phyloP scores from a whole-genome alignment of 2,888 invertebrate species.

The Bursaphelenchus okinawaensis region DNA sequence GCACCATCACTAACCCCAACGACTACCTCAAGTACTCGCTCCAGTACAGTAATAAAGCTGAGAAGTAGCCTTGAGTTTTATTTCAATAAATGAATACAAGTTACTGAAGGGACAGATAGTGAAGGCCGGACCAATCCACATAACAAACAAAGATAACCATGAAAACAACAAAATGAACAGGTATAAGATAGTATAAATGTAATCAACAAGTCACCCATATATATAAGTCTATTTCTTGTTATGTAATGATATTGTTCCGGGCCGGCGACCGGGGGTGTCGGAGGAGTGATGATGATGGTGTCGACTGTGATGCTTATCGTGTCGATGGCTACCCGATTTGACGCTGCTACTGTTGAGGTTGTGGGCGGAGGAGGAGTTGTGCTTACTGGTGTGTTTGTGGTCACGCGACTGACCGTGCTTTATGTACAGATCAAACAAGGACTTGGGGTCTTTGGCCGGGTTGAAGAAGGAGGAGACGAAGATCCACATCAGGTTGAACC shows the following conservation, averaged over 20 bases:
- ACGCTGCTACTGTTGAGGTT: not conserved
- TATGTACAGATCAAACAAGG: constrained; percentile 1
- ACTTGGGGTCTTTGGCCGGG: constrained; percentile 29
- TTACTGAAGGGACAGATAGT: no score
- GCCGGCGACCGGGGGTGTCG: not conserved
- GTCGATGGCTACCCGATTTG: not conserved
- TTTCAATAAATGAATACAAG: no score
- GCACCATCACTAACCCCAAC: constrained; percentile 56
- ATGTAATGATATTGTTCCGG: not conserved
- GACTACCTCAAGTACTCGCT: constrained; percentile 50
- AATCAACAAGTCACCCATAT: not conserved
- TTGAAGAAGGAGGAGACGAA: constrained; percentile 47
- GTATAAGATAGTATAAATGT: not conserved
- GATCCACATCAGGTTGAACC: constrained; percentile 45
- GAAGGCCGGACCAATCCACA: not conserved
- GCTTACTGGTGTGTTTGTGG: not conserved
- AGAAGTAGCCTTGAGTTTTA: no score
- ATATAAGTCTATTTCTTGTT: not conserved
- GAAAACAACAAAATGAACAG: not conserved
- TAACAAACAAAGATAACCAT: not conserved
- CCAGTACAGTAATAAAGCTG: constrained; percentile 29
- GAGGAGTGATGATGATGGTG: not conserved
- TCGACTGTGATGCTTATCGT: not conserved
- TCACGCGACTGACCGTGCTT: not conserved
- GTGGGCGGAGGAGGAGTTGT: not conserved